phyloP scores from a whole-genome alignment of 2,888 invertebrate genomes.

The Andrena dorsata region DNA sequence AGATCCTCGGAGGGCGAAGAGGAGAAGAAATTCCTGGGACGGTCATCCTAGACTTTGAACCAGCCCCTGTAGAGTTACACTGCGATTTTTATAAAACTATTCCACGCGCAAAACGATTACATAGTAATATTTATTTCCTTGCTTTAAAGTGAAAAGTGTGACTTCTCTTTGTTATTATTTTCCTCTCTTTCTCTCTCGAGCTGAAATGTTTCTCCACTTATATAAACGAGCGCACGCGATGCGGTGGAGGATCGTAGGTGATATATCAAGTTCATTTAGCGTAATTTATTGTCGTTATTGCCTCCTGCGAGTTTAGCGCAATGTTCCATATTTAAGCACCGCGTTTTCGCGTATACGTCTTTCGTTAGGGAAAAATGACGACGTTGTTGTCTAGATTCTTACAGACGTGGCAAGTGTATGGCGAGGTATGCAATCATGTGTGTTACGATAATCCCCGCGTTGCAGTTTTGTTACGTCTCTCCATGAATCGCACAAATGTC shows the following conservation, averaged over 20 bases:
- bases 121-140: constrained; percentile 64
- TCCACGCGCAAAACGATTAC: constrained; percentile 44
- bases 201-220: constrained; percentile 18
- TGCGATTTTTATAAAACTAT: constrained; percentile 55
- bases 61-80: constrained; percentile 41
- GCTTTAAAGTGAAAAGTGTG: constrained; percentile 14
- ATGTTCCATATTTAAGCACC: constrained; percentile 29
- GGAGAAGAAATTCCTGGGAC: constrained; percentile 2
- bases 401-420: constrained; percentile 7
- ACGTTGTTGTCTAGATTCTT: constrained; percentile 15
- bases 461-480: constrained; percentile 36
- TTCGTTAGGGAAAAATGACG: constrained; percentile 11
- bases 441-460: constrained; percentile 10
- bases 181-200: not conserved
- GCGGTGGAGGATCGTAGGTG: constrained; percentile 21
- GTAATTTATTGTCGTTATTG: constrained; percentile 72
- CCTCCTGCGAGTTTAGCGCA: constrained; percentile 51
- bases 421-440: constrained; percentile 13
- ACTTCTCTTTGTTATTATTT: constrained; percentile 20
- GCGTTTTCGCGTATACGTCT: constrained; percentile 13
- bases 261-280: constrained; percentile 53
- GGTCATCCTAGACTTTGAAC: constrained; percentile 10
- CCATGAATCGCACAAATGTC: constrained; percentile 46
- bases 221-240: not conserved
- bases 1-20: constrained; percentile 3